Conservation (phyloP, 2,888 invertebrate species). For the Acrobasis repandana region DNA sequence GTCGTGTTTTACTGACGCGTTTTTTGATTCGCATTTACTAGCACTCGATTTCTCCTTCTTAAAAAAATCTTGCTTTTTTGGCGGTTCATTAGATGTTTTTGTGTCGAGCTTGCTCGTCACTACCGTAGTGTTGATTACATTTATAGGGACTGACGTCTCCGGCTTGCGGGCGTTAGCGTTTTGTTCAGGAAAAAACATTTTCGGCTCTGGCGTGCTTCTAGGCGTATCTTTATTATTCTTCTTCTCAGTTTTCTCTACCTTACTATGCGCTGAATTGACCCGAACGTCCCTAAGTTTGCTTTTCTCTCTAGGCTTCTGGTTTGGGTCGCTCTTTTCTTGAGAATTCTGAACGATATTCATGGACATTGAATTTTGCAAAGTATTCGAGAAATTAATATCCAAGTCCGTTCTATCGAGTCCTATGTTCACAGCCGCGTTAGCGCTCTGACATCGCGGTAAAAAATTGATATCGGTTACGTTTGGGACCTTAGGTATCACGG, state of each 20-base stretch:
- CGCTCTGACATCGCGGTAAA: slow-evolving; percentile 76
- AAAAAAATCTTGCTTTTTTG: slow-evolving; percentile 79
- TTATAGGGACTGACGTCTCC: slow-evolving; percentile 73
- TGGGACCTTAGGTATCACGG: slow-evolving; percentile 73
- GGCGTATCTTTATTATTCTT: slow-evolving; percentile 67
- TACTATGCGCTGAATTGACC: slow-evolving; percentile 77
- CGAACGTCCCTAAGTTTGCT: slow-evolving; percentile 75
- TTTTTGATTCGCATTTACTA: slow-evolving; percentile 65
- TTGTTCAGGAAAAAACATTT: slow-evolving; percentile 77
- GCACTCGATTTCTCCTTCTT: slow-evolving; percentile 76
- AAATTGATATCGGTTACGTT: slow-evolving; percentile 69
- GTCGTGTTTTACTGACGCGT: slow-evolving; percentile 69
- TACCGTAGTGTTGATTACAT: slow-evolving; percentile 71
- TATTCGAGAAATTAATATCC: slow-evolving; percentile 58
- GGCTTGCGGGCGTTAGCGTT: slow-evolving; percentile 63
- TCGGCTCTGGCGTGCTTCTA: slow-evolving; percentile 70
- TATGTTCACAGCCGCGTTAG: slow-evolving; percentile 68
- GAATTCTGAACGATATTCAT: slow-evolving; percentile 62
- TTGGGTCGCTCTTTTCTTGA: slow-evolving; percentile 64
- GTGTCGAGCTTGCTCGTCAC: slow-evolving; percentile 65
- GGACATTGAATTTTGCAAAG: slow-evolving; percentile 60
- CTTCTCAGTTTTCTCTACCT: slow-evolving; percentile 73
- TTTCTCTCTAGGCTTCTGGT: slow-evolving; percentile 69
- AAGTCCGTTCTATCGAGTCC: slow-evolving; percentile 68
- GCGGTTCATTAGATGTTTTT: slow-evolving; percentile 62